Base-by-base conservation (phyloP, 2,888 invertebrate species). In the Brenthis hecate region DNA sequence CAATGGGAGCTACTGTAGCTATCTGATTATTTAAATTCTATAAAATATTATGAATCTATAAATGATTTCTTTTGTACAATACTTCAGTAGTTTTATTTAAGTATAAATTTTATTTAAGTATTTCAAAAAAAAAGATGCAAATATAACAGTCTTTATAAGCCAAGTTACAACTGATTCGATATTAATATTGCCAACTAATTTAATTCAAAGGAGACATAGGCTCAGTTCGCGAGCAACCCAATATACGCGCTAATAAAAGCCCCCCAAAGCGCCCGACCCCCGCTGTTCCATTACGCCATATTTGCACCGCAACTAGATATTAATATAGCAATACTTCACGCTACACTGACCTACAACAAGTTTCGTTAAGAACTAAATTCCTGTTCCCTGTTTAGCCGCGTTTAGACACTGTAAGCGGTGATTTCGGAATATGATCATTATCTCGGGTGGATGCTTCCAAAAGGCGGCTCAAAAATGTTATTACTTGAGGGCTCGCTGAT, bases 1-100 rank as follows among this genome's bases (percentile, higher is more conserved):
- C 69, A 73, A 75, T 73, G 75, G 66, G 72, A 66, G 58, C 64
- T 8, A 53, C 1, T 23, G 28, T 28, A 28, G 0, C 28, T 28
- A 28, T 5, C 36, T 43, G 36, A 43, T 43, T 43, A 43, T 50
- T 50, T 5, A n/a, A n/a, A 48, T 1, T 58, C 1, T 58, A 13
- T 11, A 16, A 43, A 13, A 16, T 13, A 13, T 28, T 43, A 43
- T 43, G 8, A 43, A 3, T 43, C 8, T 11, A 43, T 43, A 43
- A 43, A 11, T 8, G 8, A 11, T 43, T 43, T 43, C 8, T 43
- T 43, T 43, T 11, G 11, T 43, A 43, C 11, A 8, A 8, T 36
- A 8, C 1, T 43, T 43, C 11, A 43, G 36, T n/a, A n/a, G 36
- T 43, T 8, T 43, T 8, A 8, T 11, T 43, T 8, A 43, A 0